Base-by-base conservation (phyloP, 1,140 invertebrate genomes). In the Anagrus nilaparvatae region DNA sequence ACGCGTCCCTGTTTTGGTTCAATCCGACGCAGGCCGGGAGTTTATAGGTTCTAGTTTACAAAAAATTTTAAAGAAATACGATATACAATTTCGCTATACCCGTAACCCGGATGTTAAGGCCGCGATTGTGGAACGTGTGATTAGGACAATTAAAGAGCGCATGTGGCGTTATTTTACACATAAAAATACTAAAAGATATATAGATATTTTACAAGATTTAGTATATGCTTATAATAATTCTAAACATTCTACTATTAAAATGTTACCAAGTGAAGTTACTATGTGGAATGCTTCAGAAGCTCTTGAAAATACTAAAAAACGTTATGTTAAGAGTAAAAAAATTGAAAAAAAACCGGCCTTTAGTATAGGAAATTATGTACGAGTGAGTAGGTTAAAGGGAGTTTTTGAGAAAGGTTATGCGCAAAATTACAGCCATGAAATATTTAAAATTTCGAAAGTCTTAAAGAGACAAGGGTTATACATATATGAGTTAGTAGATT, bases 131-230 rank as follows among this genome's bases (percentile, higher is more conserved):
- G 49, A 54, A 36, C 12, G 49, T 17, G 45, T 51, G 5, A 54
- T 51, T 41, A 29, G 46, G 20, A 54, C 47, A 3, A 19, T 54
- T 4, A 49, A 49, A 30, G 46, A 51, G 20, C 34, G 46, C 24
- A 40, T 54, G 39, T 51, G 43, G 45, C 32, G 52, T 8, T 51
- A 51, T 40, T 52, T 51, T 27, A 51, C 44, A 13, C 21, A 47
- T 40, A n/a, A 7, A 0, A 16, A 36, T 5, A 32, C 47, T 4
- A 16, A 45, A 24, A 36, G 39, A 14, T 50, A 50, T 19, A 39
- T 53, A 8, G 51, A 53, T n/a, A 31, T 50, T 31, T 23, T 53
- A 4, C 49, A 48, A 28, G 7, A 48, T 5, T 28, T 45, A 35
- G 32, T 47, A 4, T 3, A 46, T 14, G 40, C 46, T 8, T 48